Conservation (phyloP, 2,888 invertebrate species). For the Agonopterix heracliana region DNA sequence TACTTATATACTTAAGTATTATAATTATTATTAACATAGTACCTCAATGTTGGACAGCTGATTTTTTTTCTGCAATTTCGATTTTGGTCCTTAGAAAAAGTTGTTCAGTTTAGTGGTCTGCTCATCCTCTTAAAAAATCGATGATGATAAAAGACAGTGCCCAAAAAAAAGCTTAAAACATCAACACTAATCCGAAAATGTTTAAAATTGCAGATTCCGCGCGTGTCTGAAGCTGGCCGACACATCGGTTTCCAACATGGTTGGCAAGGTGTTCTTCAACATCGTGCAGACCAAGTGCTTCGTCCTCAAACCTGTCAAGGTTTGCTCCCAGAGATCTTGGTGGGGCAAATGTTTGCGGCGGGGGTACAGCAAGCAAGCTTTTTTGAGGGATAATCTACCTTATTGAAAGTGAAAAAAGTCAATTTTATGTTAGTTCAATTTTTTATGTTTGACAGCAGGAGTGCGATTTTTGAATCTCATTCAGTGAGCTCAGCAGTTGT, state of each 20-base stretch:
- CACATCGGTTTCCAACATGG: conserved; percentile 90
- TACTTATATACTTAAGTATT: too few species aligned
- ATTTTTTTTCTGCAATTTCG: too few species aligned
- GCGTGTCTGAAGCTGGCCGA: conserved; percentile 92
- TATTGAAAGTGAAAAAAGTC: conserved; percentile 57
- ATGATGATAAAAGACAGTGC: too few species aligned
- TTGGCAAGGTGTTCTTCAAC: conserved; percentile 96
- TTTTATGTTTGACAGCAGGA: not conserved
- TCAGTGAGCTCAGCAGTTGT: too few species aligned
- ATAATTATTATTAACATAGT: too few species aligned
- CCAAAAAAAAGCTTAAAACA: too few species aligned
- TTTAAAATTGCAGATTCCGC: conserved; percentile 82
- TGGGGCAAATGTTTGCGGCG: conserved; percentile 87
- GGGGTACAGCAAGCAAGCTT: conserved; percentile 82
- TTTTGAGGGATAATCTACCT: conserved; percentile 83
- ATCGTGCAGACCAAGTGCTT: conserved; percentile 97
- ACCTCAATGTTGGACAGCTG: too few species aligned
- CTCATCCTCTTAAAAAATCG: too few species aligned
- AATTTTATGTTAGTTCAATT: not conserved
- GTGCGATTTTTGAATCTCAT: too few species aligned
- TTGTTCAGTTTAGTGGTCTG: too few species aligned
- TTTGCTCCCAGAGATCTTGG: conserved; percentile 86
- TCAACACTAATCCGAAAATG: not conserved
- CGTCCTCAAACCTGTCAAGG: conserved; percentile 84
- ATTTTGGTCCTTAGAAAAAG: too few species aligned